These are phyloP conservation scores for Deilephila elpenor DNA, from an alignment of 2,888 invertebrate genomes.

Conservation along the genomic window DNA sequence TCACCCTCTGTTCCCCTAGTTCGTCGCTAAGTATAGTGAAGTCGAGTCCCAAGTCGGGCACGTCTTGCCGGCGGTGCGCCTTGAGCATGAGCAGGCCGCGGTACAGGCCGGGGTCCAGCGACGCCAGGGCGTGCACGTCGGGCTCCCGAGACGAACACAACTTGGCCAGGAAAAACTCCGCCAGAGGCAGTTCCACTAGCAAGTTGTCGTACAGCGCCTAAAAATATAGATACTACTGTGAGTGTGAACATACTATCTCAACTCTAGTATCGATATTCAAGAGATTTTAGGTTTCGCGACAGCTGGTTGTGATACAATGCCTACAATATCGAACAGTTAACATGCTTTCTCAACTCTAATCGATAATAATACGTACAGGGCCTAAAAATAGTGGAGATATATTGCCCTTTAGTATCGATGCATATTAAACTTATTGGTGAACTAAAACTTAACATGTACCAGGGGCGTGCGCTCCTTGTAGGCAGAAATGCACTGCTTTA, in stretches of 20 bases:
- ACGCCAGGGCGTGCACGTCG: slow-evolving; percentile 96
- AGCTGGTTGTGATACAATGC: slow-evolving; percentile 97
- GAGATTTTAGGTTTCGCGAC: too few relatives aligned
- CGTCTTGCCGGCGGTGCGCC: slow-evolving; percentile 92
- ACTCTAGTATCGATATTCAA: too few relatives aligned
- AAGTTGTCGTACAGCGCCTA: slow-evolving; percentile 97
- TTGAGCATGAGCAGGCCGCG: slow-evolving; percentile 95
- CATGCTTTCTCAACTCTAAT: too few relatives aligned
- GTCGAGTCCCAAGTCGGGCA: slow-evolving; percentile 94
- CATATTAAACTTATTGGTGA: too few relatives aligned
- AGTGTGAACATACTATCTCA: too few relatives aligned
- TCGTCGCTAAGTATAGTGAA: slow-evolving; percentile 96
- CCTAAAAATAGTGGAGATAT: slow-evolving; percentile 76
- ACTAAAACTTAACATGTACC: too few relatives aligned
- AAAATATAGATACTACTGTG: slow-evolving; percentile 22
- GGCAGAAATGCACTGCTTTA: too few relatives aligned
- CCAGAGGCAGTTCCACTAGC: slow-evolving; percentile 96
- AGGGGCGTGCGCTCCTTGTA: too few relatives aligned
- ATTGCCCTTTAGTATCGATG: too few relatives aligned
- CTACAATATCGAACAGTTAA: slow-evolving; percentile 64
- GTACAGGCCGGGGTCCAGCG: slow-evolving; percentile 96
- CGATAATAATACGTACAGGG: slow-evolving; percentile 88
- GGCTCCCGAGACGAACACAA: slow-evolving; percentile 90
- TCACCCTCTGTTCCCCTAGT: slow-evolving; percentile 93
- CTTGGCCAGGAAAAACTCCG: slow-evolving; percentile 94